phyloP scores from a whole-genome alignment of 2,888 invertebrate genomes.

The Trichogramma dendrolimi region DNA sequence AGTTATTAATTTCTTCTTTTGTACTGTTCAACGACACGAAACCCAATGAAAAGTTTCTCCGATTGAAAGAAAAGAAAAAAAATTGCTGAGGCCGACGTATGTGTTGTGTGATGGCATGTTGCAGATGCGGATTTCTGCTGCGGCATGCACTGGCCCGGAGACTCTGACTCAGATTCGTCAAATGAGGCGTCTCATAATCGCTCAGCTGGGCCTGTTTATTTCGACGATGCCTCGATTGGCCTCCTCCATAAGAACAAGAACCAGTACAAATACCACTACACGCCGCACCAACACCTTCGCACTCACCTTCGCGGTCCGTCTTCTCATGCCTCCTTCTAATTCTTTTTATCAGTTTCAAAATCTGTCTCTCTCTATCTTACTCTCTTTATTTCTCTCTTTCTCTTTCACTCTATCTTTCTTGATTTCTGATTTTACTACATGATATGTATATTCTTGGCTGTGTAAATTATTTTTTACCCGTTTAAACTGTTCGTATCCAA shows the following conservation, averaged over 20 bases:
- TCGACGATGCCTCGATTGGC: constrained; percentile 38
- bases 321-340: constrained; percentile 51
- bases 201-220: constrained; percentile 37
- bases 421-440: background rate
- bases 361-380: background rate
- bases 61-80: constrained; percentile 14
- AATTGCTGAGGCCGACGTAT: constrained; percentile 32
- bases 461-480: background rate
- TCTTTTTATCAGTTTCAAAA: constrained; percentile 29
- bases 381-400: constrained; percentile 4
- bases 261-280: constrained; percentile 51
- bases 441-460: background rate
- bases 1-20: too few species aligned
- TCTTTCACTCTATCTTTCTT: background rate
- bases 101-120: constrained; percentile 56
- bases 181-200: constrained; percentile 34
- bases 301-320: constrained; percentile 52
- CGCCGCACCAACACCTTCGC: constrained; percentile 51
- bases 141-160: constrained; percentile 76
- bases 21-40: too few species aligned
- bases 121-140: constrained; percentile 88
- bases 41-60: too few species aligned
- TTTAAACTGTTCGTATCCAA: background rate
- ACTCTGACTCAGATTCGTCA: constrained; percentile 54
- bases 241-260: constrained; percentile 40